Evolutionary conservation across 2,797 vertebrate species (phyloP), one percentile per base, ranked within the genome.

Genomic region (Geotrypetes seraphini): DNA sequence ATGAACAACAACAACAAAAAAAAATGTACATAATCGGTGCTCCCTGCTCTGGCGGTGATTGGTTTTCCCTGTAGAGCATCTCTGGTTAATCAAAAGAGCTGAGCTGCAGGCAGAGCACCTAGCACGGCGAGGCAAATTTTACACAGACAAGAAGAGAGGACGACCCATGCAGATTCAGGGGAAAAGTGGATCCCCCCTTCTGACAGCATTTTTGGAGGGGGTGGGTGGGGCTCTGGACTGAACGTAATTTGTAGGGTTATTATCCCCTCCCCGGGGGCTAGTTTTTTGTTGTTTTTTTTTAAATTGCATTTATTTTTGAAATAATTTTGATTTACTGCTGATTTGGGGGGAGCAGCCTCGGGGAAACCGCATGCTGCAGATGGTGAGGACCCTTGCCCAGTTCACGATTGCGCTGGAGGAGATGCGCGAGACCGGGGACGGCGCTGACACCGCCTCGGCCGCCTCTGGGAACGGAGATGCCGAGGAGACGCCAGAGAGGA

Each of bases 401-500:
- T 96, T 98, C 84, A 91, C 91, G 78, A 91, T 98, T 53, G 90
- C 92, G 63, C 83, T 97, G 84, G 93, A 96, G 77, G 93, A 96
- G 60, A 96, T 97, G 91, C 86, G 89, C 24, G 93, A 96, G 72
- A 84, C 78, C 33, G 86, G 86, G 34, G 88, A 88, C 48, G 79
- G 75, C 28, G 67, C 74, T 8, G 66, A 83, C 5, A 69, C 86
- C 35, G 81, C 85, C 60, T 73, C 78, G 5, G 69, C 86, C 35
- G 81, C 85, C 60, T 73, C 78, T 31, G 43, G 37, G 10, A 60
- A 79, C 56, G 52, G 66, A 13, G 28, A 68, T 5, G 51, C 78
- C 45, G 73, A 83, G 50, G 76, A 81, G 79, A 54, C 49, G 37
- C 38, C 78, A 11, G 78, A 70, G 39, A 75, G 50, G 28, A 45